These are phyloP conservation scores for Heliconius aoede DNA, from an alignment of 2,888 invertebrate genomes.

Conservation along the genomic window DNA sequence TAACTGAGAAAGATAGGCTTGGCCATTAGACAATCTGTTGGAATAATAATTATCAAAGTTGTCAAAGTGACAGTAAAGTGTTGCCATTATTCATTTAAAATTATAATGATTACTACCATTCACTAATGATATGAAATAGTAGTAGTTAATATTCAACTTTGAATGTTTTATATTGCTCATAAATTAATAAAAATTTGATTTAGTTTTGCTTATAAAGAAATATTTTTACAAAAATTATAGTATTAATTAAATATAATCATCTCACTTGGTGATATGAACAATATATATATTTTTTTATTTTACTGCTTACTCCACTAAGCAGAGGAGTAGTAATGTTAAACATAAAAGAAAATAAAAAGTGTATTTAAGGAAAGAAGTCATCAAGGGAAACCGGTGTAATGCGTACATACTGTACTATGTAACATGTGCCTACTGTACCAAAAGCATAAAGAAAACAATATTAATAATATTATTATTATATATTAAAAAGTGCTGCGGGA, in stretches of 20 bases:
- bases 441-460: no score
- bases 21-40: conserved; percentile 77
- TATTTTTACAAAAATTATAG: not conserved
- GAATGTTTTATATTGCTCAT: no score
- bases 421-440: no score
- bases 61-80: conserved; percentile 37
- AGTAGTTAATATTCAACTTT: not conserved
- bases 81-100: not conserved
- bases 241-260: no score
- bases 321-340: no score
- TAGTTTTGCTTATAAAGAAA: not conserved
- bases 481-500: no score
- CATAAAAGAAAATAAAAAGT: no score
- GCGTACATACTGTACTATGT: no score
- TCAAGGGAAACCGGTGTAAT: no score
- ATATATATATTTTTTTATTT: not conserved
- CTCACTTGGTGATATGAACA: not conserved
- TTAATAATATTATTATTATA: no score
- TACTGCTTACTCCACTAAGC: no score
- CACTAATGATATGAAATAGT: not conserved
- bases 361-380: no score
- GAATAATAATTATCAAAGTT: conserved; percentile 63
- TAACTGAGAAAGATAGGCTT: conserved; percentile 78
- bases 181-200: not conserved
- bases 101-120: conserved; percentile 20